These are phyloP conservation scores for Lucilia sericata DNA, from an alignment of 1,140 invertebrate genomes.

Conservation along the genomic window DNA sequence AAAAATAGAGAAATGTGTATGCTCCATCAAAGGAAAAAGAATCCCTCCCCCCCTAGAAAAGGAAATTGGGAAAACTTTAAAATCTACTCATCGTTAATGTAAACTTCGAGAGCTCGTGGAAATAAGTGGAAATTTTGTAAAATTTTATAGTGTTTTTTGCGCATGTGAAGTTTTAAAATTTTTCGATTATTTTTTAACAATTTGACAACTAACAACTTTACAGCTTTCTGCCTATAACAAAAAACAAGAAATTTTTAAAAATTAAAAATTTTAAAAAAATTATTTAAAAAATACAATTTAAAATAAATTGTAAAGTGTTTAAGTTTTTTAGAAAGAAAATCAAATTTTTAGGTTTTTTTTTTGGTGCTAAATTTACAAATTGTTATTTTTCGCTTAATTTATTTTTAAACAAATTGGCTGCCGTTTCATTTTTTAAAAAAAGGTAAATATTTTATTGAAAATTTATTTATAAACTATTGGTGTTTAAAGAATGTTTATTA, in stretches of 20 bases:
- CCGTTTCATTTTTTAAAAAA: neutral
- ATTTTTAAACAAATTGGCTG: neutral
- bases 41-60: neutral
- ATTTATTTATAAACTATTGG: too few species aligned
- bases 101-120: neutral
- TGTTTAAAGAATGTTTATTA: neutral
- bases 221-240: neutral
- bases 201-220: neutral
- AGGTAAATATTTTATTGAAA: slow-evolving; percentile 4
- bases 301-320: neutral
- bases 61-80: neutral
- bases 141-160: neutral
- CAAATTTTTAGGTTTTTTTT: neutral
- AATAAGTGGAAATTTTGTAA: neutral
- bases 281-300: too few species aligned
- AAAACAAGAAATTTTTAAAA: neutral
- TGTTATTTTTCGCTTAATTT: neutral
- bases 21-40: neutral
- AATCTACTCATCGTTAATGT: neutral
- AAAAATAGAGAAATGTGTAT: too few species aligned
- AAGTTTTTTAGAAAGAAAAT: neutral
- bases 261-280: neutral
- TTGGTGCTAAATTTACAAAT: too few species aligned
- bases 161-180: slow-evolving; percentile 21
- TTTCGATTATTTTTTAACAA: neutral